These are phyloP conservation scores for Gallirallus australis DNA, from an alignment of 2,797 vertebrate genomes.

Conservation along the genomic window DNA sequence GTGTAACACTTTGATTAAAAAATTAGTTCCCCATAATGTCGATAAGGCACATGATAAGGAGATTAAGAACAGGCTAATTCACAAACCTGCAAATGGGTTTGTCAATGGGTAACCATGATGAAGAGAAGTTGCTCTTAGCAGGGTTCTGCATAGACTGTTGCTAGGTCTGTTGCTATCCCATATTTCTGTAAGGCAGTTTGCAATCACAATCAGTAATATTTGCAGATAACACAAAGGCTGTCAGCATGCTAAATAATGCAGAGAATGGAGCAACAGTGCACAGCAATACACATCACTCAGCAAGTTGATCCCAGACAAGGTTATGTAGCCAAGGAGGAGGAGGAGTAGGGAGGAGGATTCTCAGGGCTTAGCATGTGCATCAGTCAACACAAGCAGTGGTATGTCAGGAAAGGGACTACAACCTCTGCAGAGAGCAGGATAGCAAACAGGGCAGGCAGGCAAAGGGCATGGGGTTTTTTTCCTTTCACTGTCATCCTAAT, in stretches of 20 bases:
- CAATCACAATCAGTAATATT: background rate
- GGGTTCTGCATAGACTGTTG: background rate
- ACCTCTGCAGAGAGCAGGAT: background rate
- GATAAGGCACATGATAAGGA: background rate
- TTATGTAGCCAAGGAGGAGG: background rate
- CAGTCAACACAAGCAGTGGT: background rate
- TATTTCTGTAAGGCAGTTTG: background rate
- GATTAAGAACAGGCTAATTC: background rate
- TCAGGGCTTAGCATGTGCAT: background rate
- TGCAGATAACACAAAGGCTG: background rate
- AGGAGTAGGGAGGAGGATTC: background rate
- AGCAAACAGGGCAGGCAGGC: background rate
- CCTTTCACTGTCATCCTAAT: background rate
- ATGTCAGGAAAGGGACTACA: background rate
- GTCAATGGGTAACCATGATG: background rate
- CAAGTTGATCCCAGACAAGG: background rate
- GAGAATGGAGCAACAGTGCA: background rate
- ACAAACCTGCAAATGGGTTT: background rate
- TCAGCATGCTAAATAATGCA: conserved; percentile 18
- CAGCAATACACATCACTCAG: background rate
- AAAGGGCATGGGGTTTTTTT: accelerated
- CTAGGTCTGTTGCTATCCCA: background rate
- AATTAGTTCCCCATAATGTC: background rate
- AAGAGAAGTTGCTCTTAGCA: background rate
- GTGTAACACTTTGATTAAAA: conserved; percentile 47